Percentiles rank a stretch among this genome's conserved stretches.
Conservation (phyloP, 2,113 vertebrate genomes). For the Pituophis catenifer region DNA sequence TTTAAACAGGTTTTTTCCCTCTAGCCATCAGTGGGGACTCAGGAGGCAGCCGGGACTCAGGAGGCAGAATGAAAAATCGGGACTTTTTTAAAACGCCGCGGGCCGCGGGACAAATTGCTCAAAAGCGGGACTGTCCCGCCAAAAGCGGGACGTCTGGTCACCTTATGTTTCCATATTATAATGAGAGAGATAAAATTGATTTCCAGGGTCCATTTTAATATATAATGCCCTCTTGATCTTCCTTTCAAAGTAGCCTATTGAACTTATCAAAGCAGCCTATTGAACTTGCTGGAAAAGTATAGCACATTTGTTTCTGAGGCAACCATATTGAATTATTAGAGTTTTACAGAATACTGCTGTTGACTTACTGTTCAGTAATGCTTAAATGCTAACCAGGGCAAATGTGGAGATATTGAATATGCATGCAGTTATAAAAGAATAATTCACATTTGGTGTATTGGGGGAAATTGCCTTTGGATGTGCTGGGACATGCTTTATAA, state of each 20-base stretch:
- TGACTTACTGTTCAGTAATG: constrained; percentile 33
- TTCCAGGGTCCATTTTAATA: constrained; percentile 15
- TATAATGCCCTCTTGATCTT: constrained; percentile 66
- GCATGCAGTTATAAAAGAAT: accelerated
- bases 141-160: no score
- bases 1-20: no score
- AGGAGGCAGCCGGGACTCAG: no score
- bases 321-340: not conserved
- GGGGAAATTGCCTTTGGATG: not conserved
- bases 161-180: not conserved
- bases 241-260: constrained; percentile 39
- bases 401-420: not conserved
- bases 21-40: no score
- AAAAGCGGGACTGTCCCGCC: no score
- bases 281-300: constrained; percentile 27
- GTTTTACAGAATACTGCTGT: constrained; percentile 28
- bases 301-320: constrained; percentile 33
- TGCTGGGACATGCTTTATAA: not conserved
- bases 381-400: not conserved
- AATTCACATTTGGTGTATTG: not conserved
- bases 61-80: no score
- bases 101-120: no score
- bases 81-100: no score
- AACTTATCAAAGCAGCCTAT: constrained; percentile 40
- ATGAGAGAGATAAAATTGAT: constrained; percentile 9